Evolutionary conservation across 2,113 vertebrate species (phyloP).

Genomic region (Lepus americanus): DNA sequence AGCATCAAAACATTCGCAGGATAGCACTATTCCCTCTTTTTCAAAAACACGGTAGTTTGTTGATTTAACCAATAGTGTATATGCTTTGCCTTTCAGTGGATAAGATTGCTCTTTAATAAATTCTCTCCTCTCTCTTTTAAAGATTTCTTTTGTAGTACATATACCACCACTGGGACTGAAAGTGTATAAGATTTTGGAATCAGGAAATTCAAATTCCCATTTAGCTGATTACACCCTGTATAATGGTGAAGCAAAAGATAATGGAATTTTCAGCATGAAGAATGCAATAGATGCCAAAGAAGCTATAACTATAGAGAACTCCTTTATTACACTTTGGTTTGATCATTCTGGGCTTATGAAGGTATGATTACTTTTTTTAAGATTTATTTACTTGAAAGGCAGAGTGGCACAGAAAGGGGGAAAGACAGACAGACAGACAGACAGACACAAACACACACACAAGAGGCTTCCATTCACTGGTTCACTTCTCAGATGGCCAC

Average conservation of each 20-base stretch:
- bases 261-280: conserved; percentile 89
- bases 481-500: too few relatives aligned
- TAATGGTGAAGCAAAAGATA: conserved; percentile 71
- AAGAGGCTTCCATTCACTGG: too few relatives aligned
- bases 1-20: not conserved
- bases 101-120: conserved; percentile 59
- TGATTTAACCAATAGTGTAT: conserved; percentile 9
- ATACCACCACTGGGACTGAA: conserved; percentile 91
- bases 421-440: too few relatives aligned
- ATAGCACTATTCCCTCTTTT: not conserved
- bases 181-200: conserved; percentile 91
- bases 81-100: not conserved
- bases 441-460: too few relatives aligned
- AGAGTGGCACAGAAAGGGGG: too few relatives aligned
- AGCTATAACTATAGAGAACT: conserved; percentile 90
- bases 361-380: conserved; percentile 84
- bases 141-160: conserved; percentile 93
- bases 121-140: conserved; percentile 33
- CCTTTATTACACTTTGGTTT: conserved; percentile 90
- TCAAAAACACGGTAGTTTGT: not conserved
- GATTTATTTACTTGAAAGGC: too few relatives aligned
- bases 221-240: conserved; percentile 89
- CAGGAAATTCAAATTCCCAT: conserved; percentile 83
- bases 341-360: conserved; percentile 92
- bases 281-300: conserved; percentile 79